Percentiles rank a stretch among this genome's conserved stretches.
These are phyloP conservation scores for Narcine bancroftii DNA, from an alignment of 2,113 vertebrate species.

Conservation along the genomic window DNA sequence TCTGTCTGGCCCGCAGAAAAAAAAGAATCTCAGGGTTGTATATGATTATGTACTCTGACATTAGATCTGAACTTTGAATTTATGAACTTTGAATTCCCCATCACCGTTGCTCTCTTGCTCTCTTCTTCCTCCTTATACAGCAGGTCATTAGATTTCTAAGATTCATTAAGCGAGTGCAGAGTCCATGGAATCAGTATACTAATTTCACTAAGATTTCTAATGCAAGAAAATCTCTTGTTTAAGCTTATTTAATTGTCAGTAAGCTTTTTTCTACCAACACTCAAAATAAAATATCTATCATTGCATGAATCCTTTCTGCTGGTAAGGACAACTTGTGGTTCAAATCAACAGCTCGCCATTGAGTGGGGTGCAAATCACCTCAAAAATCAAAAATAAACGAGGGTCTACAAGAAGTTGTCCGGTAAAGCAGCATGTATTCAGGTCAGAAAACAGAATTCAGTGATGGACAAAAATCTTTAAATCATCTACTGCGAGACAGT, in stretches of 20 bases:
- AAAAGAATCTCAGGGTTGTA: no score
- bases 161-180: no score
- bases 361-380: not conserved
- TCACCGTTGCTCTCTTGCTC: no score
- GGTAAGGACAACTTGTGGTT: constrained; percentile 21
- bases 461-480: constrained; percentile 32
- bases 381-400: not conserved
- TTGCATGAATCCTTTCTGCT: not conserved
- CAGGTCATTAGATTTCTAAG: no score
- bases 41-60: no score
- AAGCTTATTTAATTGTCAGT: constrained; percentile 18
- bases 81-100: no score
- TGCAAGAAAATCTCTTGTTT: constrained; percentile 14
- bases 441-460: constrained; percentile 1
- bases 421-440: not conserved
- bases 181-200: not conserved
- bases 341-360: not conserved
- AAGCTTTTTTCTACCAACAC: not conserved
- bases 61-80: no score
- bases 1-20: no score
- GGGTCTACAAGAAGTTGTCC: not conserved
- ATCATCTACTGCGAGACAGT: constrained; percentile 20
- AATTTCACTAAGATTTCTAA: constrained; percentile 3
- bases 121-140: no score
- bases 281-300: not conserved